A percentile compares a stretch with the other conserved stretches of the same genome.
Conservation (phyloP, 2,797 vertebrate species). For the Sebastolobus alascanus region DNA sequence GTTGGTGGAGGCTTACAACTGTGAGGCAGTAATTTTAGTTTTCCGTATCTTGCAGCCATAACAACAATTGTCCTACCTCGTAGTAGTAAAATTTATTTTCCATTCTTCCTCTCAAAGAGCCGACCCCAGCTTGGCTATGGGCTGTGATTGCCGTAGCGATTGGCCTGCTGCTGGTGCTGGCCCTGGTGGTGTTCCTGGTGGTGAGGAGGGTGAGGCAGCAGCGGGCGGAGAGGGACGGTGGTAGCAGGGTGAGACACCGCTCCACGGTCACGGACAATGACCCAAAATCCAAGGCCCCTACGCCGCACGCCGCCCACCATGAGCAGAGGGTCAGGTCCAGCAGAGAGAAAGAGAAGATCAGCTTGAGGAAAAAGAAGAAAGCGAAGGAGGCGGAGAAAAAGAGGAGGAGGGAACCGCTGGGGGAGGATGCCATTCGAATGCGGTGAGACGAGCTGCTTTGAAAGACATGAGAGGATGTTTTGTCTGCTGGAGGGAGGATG, state of each 20-base stretch:
- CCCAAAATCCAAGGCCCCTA: constrained; percentile 70
- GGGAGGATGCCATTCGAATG: constrained; percentile 91
- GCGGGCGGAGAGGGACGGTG: constrained; percentile 61
- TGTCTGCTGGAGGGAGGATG: constrained; percentile 32
- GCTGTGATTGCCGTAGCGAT: constrained; percentile 79
- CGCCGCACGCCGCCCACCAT: constrained; percentile 50
- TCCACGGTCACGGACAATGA: constrained; percentile 56
- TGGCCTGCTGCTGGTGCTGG: constrained; percentile 79
- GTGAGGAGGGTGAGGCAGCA: constrained; percentile 81
- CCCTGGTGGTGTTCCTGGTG: constrained; percentile 79
- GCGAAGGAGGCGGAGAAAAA: constrained; percentile 85
- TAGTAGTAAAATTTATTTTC: background rate
- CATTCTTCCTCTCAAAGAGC: constrained; percentile 48
- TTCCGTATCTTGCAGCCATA: background rate
- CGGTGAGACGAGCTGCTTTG: constrained; percentile 80
- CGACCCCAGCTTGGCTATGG: constrained; percentile 81
- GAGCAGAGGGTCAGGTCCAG: constrained; percentile 61
- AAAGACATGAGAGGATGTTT: constrained; percentile 40
- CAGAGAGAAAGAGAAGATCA: constrained; percentile 75
- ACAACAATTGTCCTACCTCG: background rate
- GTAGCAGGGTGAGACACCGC: constrained; percentile 65
- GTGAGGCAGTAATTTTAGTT: background rate
- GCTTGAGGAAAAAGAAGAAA: constrained; percentile 84
- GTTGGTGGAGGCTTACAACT: too few species aligned
- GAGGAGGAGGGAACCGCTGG: constrained; percentile 89